Percentiles rank a stretch among this genome's conserved stretches.
Conservation (phyloP, 2,888 invertebrate genomes). For the Mesochorus sp. region DNA sequence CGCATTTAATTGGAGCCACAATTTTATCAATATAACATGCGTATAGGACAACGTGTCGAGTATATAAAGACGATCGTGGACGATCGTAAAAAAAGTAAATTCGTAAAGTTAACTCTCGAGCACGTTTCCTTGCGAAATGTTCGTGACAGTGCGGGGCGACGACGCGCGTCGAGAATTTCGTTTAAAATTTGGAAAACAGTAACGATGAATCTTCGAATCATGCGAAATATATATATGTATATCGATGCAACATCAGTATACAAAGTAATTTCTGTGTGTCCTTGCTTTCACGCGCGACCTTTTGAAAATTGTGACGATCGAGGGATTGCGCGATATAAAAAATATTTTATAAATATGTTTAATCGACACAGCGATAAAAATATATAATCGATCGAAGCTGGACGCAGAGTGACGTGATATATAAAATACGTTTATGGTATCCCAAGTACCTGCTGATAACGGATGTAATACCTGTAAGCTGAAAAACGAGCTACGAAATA, state of each 20-base stretch:
- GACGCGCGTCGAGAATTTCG: constrained; percentile 29
- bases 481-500: too few species aligned
- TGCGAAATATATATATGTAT: constrained; percentile 21
- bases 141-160: constrained; percentile 6
- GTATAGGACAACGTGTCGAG: constrained; percentile 14
- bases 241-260: not conserved
- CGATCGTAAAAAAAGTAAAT: constrained; percentile 44
- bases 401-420: too few species aligned
- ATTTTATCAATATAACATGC: too few species aligned
- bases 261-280: constrained; percentile 32
- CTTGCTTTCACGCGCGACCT: constrained; percentile 55
- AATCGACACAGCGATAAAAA: not conserved
- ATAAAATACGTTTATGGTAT: too few species aligned
- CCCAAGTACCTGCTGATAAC: too few species aligned
- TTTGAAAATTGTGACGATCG: constrained; percentile 39
- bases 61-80: not conserved
- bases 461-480: too few species aligned
- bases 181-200: constrained; percentile 41
- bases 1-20: too few species aligned
- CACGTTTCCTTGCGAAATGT: constrained; percentile 51
- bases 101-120: constrained; percentile 10
- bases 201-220: constrained; percentile 42
- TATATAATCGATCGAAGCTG: not conserved
- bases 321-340: constrained; percentile 18
- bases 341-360: not conserved